A percentile compares a stretch with the other conserved stretches of the same genome.
phyloP scores from a whole-genome alignment of 2,888 invertebrate species.

The Vesta saturnalis region DNA sequence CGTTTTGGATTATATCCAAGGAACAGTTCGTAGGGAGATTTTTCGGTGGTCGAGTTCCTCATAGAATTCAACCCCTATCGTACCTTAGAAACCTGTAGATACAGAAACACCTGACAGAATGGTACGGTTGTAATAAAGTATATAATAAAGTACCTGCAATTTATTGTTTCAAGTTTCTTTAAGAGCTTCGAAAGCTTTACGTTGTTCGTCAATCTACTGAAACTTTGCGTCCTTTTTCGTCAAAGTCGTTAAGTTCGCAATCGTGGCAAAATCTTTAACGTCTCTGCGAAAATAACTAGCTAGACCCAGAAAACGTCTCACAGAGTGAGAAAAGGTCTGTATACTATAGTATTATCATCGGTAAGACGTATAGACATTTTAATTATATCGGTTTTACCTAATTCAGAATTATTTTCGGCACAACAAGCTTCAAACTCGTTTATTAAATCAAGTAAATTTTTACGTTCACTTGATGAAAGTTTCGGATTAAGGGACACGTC shows the following conservation, averaged over 20 bases:
- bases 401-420: too few relatives aligned
- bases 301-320: too few relatives aligned
- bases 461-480: too few relatives aligned
- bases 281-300: too few relatives aligned
- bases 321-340: too few relatives aligned
- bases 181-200: background rate
- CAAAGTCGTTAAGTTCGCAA: too few relatives aligned
- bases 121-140: constrained; percentile 8
- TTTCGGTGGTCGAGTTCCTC: background rate
- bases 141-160: background rate
- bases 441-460: too few relatives aligned
- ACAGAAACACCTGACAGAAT: background rate
- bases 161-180: background rate
- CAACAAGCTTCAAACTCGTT: background rate
- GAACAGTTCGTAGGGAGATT: background rate
- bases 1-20: background rate
- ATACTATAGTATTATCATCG: too few relatives aligned
- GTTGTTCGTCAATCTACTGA: background rate
- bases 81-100: background rate
- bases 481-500: too few relatives aligned
- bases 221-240: background rate
- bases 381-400: too few relatives aligned
- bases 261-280: too few relatives aligned
- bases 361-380: too few relatives aligned
- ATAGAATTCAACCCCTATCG: constrained; percentile 11